phyloP scores from a whole-genome alignment of 1,140 invertebrate species.

The Macrobrachium rosenbergii region DNA sequence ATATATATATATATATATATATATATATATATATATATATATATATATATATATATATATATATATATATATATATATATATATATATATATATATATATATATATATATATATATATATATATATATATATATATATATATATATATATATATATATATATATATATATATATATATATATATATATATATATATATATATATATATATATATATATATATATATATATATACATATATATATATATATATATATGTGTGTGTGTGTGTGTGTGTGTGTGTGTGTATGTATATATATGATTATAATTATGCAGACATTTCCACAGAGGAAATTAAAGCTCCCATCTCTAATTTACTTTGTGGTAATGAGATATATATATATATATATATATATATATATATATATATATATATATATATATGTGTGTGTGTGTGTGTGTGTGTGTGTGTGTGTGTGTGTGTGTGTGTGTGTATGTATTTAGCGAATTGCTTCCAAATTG shows the following conservation, averaged over 20 bases:
- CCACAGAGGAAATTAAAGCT: too few species aligned
- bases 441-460: too few species aligned
- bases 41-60: not conserved
- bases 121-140: not conserved
- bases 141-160: not conserved
- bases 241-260: not conserved
- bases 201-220: not conserved
- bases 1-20: not conserved
- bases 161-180: not conserved
- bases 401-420: too few species aligned
- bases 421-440: too few species aligned
- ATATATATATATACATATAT: not conserved
- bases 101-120: too few species aligned
- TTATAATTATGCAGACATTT: too few species aligned
- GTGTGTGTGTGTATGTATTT: too few species aligned
- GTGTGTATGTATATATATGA: too few species aligned
- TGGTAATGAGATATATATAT: too few species aligned
- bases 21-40: not conserved
- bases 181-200: not conserved
- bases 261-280: not conserved
- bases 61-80: not conserved
- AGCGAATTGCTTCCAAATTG: too few species aligned
- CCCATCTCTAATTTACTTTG: too few species aligned
- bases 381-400: too few species aligned
- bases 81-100: not conserved